Base-by-base conservation (phyloP, 2,113 vertebrate species). In the Apteryx mantelli region DNA sequence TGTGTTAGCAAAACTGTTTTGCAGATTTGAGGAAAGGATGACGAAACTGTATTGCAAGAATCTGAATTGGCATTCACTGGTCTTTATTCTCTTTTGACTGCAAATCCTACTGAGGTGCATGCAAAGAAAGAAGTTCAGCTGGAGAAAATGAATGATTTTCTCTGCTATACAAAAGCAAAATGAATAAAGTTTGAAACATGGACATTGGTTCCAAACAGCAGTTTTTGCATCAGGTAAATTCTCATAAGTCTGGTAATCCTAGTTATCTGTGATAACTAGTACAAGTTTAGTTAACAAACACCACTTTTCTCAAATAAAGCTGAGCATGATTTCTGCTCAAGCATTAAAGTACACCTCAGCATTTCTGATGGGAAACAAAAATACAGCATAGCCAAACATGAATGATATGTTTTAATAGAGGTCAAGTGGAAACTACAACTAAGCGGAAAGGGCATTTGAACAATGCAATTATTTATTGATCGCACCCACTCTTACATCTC, bases 191-290 rank as follows among this genome's bases (percentile, higher is more conserved):
- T 89, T 26, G 5, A 0, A 3, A 86, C 50, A 40, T 88, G 93
- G 55, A 95, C 87, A 74, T 94, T 88, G 94, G 91, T 95, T 89
- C 93, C 60, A 78, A 90, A 82, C 76, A 93, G 80, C 34, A 9
- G 6, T 60, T 95, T 95, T 91, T 95, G n/a, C 64, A 61, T 83
- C 88, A 94, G 78, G 70, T 88, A 83, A n/a, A 82, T 84, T 94
- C 80, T 78, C 64, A 78, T 18, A 82, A 83, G 75, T 60, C 71
- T 86, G 64, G 68, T 93, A 89, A 74, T 65, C 64, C 81, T 90
- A 58, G 56, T 89, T 83, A 78, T 78, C 34, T 71, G 60, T 74
- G 79, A 50, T 94, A 94, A 83, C 58, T 38, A 20, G 30, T n/a
- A 30, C 55, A 84, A 91, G 60, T 88, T 91, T 78, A 56, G 42